Evolutionary conservation across 2,888 invertebrate species (phyloP), one percentile per base, ranked within the genome.

Genomic region (Idaea biselata): DNA sequence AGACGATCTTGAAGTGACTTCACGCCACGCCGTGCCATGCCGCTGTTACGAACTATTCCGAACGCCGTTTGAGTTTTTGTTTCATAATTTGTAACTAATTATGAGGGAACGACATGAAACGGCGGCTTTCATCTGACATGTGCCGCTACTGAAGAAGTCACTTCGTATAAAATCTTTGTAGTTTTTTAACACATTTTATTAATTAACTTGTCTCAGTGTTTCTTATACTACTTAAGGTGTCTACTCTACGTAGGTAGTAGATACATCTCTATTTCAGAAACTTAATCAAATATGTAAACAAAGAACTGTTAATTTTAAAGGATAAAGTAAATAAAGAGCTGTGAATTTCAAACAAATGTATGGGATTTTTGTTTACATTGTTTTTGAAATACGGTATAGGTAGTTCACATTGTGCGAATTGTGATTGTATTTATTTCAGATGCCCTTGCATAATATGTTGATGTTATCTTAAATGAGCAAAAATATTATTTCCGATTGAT

Each of bases 61-160:
- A 55, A 33, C 18, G 32, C 18, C 32, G 33, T 61, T 57, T 59
- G 59, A 73, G 73, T 84, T 84, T 84, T 86, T 84, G 76, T 79
- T 67, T 65, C 80, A 83, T 86, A 88, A 88, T 87, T 88, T 86
- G 87, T 84, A 73, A 81, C 85, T 85, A 86, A 89, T 88, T 88
- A 87, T 71, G 77, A 65, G 64, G 69, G 79, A 83, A 87, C 86
- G 80, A 86, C 44, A 74, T 68, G 70, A 67, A 44, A 71, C 73
- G 76, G 77, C 63, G 33, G 63, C 77, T 83, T 82, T 83, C 79
- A 81, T 79, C 73, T 63, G 66, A 72, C 76, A 80, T 69, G 76
- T 80, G 78, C 68, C 70, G 68, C 71, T 67, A 71, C 68, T 64
- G 67, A 67, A 63, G 58, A 5, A 58, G 60, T 73, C 68, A 68